A percentile compares a stretch with the other conserved stretches of the same genome.
phyloP scores from a whole-genome alignment of 2,797 vertebrate species.

The Pygocentrus nattereri region DNA sequence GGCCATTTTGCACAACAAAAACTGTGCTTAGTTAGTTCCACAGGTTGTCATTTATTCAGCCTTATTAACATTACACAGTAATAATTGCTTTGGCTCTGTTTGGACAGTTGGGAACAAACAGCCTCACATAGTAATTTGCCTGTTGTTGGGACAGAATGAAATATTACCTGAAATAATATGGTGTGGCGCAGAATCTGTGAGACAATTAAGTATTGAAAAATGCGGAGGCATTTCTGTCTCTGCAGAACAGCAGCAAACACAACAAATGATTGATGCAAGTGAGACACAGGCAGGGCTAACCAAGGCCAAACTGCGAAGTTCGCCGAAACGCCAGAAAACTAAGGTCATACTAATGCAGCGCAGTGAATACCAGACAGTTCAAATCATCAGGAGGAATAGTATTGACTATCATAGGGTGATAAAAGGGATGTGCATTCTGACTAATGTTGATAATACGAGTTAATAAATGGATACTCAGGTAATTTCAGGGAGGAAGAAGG shows the following conservation, averaged over 20 bases:
- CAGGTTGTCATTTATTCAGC: slow-evolving; percentile 19
- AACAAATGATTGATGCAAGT: slow-evolving; percentile 31
- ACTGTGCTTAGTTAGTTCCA: neutral
- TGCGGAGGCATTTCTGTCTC: slow-evolving; percentile 19
- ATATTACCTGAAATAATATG: slow-evolving; percentile 11
- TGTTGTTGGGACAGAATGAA: slow-evolving; percentile 12
- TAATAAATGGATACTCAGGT: no score
- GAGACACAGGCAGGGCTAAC: neutral
- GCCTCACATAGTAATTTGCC: slow-evolving; percentile 8
- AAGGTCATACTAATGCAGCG: neutral
- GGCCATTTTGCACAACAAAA: neutral
- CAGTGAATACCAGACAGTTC: no score
- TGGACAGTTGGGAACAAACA: neutral
- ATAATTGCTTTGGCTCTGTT: slow-evolving; percentile 4
- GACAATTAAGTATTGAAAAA: slow-evolving; percentile 2
- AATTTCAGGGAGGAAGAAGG: no score
- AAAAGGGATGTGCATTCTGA: no score
- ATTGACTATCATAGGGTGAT: no score
- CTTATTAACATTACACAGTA: slow-evolving; percentile 17
- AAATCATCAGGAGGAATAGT: no score
- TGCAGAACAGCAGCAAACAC: neutral
- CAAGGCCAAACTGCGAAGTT: neutral
- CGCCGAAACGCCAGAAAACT: neutral
- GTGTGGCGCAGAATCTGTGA: slow-evolving; percentile 4
- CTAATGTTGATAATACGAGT: no score